A percentile compares a stretch with the other conserved stretches of the same genome.
phyloP scores from a whole-genome alignment of 2,888 invertebrate genomes.

The Microctonus aethiopoides region DNA sequence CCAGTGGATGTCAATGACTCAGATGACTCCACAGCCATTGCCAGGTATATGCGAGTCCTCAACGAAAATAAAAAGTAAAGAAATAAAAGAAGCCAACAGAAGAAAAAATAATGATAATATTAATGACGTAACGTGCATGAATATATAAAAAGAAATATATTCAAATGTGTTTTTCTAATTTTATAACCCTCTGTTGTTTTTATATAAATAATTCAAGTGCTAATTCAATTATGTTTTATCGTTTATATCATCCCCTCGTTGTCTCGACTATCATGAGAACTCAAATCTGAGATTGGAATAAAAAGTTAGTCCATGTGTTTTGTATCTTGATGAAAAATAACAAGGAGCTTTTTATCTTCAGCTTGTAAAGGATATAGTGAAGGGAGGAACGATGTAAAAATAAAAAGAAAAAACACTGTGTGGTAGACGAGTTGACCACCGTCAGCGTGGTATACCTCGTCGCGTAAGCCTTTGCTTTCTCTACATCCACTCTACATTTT shows the following conservation, averaged over 20 bases:
- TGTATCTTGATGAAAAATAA: not conserved
- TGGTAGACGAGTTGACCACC: not conserved
- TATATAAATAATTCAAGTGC: conserved; percentile 7
- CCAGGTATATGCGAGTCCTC: conserved; percentile 42
- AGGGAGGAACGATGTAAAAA: not conserved
- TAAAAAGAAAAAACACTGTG: not conserved
- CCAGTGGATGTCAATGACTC: conserved; percentile 64
- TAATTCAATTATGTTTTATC: conserved; percentile 1
- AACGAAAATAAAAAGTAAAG: not conserved
- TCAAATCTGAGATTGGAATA: not conserved
- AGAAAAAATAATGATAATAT: not conserved
- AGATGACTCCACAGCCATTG: conserved; percentile 55
- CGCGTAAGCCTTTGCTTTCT: conserved; percentile 20
- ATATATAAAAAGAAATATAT: not conserved
- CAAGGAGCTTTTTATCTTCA: not conserved
- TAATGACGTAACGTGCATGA: not conserved
- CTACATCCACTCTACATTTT: conserved; percentile 52
- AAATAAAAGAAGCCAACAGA: not conserved
- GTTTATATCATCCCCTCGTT: not conserved
- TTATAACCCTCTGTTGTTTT: not conserved
- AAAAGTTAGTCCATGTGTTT: not conserved
- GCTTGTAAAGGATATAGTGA: not conserved
- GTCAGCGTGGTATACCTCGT: not conserved
- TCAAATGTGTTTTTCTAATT: not conserved
- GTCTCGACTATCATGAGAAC: not conserved